Base-by-base conservation (phyloP, 2,797 vertebrate genomes). In the Bradypus variegatus region DNA sequence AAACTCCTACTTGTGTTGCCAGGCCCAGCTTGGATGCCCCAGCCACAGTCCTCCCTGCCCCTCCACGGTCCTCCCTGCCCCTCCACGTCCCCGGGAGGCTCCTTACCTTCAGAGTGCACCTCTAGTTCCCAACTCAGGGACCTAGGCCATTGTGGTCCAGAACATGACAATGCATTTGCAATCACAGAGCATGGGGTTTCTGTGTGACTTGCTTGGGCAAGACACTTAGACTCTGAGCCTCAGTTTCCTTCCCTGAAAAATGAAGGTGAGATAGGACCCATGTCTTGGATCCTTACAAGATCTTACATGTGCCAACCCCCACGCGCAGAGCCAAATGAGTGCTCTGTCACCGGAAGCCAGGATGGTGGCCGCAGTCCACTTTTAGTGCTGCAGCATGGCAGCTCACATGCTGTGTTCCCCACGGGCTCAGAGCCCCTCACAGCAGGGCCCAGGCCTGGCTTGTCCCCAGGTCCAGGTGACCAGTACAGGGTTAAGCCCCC, bases 21-120 rank as follows among this genome's bases (percentile, higher is more conserved):
- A 31, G 23, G 27, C 92, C 50, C 38, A 58, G 36, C 62, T 23
- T 38, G 23, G 9, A 38, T 2, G 31, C 58, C 58, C 53, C 27
- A 0, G 0, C 64, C 29, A 29, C 67, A 2, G 9, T 31, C 41
- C 41, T 45, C 41, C 41, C 50, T 53, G 16, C 14, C 10, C 41
- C 27, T 70, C 45, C 36, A 29, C 23, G 14, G 65, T n/a, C 38
- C 29, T 75, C 29, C 62, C 29, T 2, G n/a, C 15, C 45, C 19
- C 69, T 4, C 7, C 33, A 3, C 14, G 8, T n/a, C 7, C 11
- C 69, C 4, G 9, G 1, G 18, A 33, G 38, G 4, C 23, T 23
- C 69, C 67, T 80, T 15, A 10, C 62, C 19, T 55, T 64, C 45
- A 29, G 36, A 29, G 10, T 5, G 33, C 1, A 4, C 21, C 38